phyloP scores from a whole-genome alignment of 2,888 invertebrate genomes.

The Ormyrus thymus region DNA sequence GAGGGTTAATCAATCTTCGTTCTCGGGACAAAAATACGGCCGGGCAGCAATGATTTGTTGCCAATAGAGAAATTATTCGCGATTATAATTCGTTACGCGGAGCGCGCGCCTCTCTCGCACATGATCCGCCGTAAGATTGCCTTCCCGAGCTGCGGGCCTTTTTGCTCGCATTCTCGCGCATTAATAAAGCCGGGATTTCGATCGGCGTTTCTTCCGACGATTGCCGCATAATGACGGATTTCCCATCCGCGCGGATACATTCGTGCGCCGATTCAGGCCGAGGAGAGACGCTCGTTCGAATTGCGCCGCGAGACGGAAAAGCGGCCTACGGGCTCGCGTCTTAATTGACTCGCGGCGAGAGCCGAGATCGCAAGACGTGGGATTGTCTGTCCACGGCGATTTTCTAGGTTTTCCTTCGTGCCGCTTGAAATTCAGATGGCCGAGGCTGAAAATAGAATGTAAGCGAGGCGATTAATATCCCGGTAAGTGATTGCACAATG shows the following conservation, averaged over 20 bases:
- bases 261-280: not conserved
- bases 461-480: no score
- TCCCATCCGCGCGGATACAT: not conserved
- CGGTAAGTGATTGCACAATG: no score
- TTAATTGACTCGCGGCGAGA: no score
- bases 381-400: no score
- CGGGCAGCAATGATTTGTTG: conserved; percentile 49
- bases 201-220: conserved; percentile 17
- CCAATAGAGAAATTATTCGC: conserved; percentile 54
- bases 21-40: conserved; percentile 41
- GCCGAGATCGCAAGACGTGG: no score
- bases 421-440: no score
- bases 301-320: no score
- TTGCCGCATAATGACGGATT: conserved; percentile 37
- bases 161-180: conserved; percentile 38
- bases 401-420: no score
- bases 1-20: conserved; percentile 53
- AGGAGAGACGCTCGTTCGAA: not conserved
- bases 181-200: conserved; percentile 34
- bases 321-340: no score
- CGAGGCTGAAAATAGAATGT: no score
- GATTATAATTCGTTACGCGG: conserved; percentile 54
- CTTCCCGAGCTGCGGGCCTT: conserved; percentile 13
- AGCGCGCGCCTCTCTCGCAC: conserved; percentile 3
- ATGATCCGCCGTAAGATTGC: conserved; percentile 30